A percentile compares a stretch with the other conserved stretches of the same genome.
phyloP scores from a whole-genome alignment of 2,113 vertebrate genomes.

The Phasianus colchicus region DNA sequence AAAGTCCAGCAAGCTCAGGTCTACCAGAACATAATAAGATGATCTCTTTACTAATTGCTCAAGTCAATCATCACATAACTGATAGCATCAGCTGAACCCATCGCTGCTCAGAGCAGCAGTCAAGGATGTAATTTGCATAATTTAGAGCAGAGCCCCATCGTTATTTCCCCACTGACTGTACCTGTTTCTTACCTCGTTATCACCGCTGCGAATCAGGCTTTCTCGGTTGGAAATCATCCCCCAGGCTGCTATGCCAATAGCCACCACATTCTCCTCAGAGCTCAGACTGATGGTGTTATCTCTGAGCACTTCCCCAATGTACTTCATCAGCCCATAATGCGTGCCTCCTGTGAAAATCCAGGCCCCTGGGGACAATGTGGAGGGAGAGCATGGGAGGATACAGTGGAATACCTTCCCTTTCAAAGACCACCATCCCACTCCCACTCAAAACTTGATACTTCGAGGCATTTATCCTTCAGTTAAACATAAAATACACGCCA shows the following conservation, averaged over 20 bases:
- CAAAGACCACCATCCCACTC: background rate
- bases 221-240: slow-evolving; percentile 85
- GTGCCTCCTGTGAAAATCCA: slow-evolving; percentile 85
- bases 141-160: background rate
- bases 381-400: background rate
- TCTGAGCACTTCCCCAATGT: slow-evolving; percentile 82
- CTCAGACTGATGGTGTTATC: slow-evolving; percentile 84
- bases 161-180: background rate
- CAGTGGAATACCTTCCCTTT: background rate
- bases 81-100: background rate
- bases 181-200: slow-evolving; percentile 28
- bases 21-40: background rate
- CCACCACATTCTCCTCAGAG: slow-evolving; percentile 82
- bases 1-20: background rate
- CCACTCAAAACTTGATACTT: background rate
- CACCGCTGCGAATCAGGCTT: slow-evolving; percentile 54
- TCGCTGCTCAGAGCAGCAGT: background rate
- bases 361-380: slow-evolving; percentile 68
- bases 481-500: background rate
- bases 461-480: background rate
- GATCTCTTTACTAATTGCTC: background rate
- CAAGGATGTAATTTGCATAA: background rate
- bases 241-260: slow-evolving; percentile 82
- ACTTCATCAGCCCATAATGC: slow-evolving; percentile 84
- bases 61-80: background rate